Evolutionary conservation across 2,888 invertebrate genomes (phyloP).

Genomic region (Apodemia hepburni): DNA sequence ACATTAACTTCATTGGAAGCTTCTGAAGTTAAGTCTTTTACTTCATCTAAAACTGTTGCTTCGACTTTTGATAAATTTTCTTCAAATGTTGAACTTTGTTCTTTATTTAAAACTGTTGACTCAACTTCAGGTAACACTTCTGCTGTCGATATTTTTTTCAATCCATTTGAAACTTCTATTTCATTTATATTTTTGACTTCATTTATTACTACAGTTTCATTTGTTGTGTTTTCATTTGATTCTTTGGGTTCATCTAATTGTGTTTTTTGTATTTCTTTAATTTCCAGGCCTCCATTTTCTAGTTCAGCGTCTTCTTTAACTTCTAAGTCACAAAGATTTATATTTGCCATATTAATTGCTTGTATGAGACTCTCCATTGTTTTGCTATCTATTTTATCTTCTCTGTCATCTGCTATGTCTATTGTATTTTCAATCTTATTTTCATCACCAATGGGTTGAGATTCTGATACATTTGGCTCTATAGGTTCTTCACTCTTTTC

Average conservation of each 20-base stretch:
- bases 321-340: slow-evolving; percentile 53
- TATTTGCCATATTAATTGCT: slow-evolving; percentile 58
- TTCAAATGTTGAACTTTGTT: not conserved
- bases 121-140: slow-evolving; percentile 24
- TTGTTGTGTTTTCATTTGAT: not conserved
- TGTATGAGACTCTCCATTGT: slow-evolving; percentile 57
- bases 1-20: slow-evolving; percentile 33
- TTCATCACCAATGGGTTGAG: slow-evolving; percentile 34
- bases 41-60: slow-evolving; percentile 23
- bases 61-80: slow-evolving; percentile 24
- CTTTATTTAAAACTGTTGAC: slow-evolving; percentile 22
- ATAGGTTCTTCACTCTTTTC: slow-evolving; percentile 39
- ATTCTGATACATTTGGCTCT: slow-evolving; percentile 28
- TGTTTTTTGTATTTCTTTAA: slow-evolving; percentile 27
- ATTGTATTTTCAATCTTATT: slow-evolving; percentile 34
- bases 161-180: slow-evolving; percentile 10
- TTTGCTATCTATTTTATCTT: slow-evolving; percentile 49
- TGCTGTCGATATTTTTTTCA: not conserved
- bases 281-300: slow-evolving; percentile 29
- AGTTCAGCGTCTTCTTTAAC: slow-evolving; percentile 41
- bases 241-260: slow-evolving; percentile 6
- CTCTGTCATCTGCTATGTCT: slow-evolving; percentile 27
- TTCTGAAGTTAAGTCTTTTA: not conserved
- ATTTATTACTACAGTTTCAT: not conserved
- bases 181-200: not conserved